Evolutionary conservation across 1,140 invertebrate genomes (phyloP), one percentile per base, ranked within the genome.

Genomic region (Atta colombica): DNA sequence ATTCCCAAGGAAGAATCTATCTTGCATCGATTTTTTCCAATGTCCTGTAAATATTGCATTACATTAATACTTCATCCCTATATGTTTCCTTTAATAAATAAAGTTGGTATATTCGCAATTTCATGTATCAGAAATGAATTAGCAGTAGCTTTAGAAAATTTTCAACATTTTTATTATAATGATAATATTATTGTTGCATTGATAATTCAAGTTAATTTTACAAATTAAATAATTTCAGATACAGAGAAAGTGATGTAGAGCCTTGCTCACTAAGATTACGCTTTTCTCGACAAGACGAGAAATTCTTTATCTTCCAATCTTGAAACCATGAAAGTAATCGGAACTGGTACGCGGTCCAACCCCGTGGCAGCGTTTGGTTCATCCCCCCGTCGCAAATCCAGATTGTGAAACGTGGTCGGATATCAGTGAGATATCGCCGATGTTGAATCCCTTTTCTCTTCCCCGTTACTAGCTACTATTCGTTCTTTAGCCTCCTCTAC

Each of bases 351-450:
- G 25, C 16, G 39, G 28, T 69, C 68, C 51, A 45, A 39, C 28
- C 7, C 35, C 31, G 5, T 10, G 39, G 18, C 39, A 18, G n/a
- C 69, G 39, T 16, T 53, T 16, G 49, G 49, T 80, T 39, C 16
- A 21, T 39, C 25, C 31, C 31, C 7, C 3, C 53, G 35, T 84
- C 55, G 55, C 80, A 61, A 84, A 84, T 84, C 39, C 58, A 75
- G 69, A 84, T 84, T 39, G 39, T 35, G 69, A 84, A 74, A 61
- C 80, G 39, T 28, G 51, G 31, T 71, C 65, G 80, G 28, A 84
- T 84, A 84, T 84, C 80, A 84, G 69, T 63, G 77, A 75, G 71
- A 87, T 72, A 89, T 89, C 75, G 28, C 25, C 49, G 49, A 51
- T 55, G 35, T 89, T 63, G 28, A 39, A 45, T 16, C 60, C 25